Percentiles rank a stretch among this genome's conserved stretches.
phyloP scores from a whole-genome alignment of 1,140 invertebrate genomes.

The Sarcophaga bullata region DNA sequence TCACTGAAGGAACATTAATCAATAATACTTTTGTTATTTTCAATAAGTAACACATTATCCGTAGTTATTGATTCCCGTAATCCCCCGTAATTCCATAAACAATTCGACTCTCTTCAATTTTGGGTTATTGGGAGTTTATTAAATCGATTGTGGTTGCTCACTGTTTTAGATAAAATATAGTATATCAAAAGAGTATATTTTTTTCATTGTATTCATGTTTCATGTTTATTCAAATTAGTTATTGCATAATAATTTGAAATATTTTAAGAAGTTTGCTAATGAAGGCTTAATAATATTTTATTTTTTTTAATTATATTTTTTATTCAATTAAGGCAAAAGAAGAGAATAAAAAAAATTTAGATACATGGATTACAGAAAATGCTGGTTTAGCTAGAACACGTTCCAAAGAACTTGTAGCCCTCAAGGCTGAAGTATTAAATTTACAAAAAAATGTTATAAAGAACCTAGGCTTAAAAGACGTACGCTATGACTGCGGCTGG shows the following conservation, averaged over 20 bases:
- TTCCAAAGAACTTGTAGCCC: constrained; percentile 70
- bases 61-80: too few species aligned
- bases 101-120: too few species aligned
- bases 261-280: neutral
- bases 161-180: too few species aligned
- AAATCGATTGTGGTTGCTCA: too few species aligned
- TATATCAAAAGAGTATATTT: too few species aligned
- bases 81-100: too few species aligned
- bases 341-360: constrained; percentile 53
- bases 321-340: constrained; percentile 36
- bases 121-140: too few species aligned
- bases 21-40: too few species aligned
- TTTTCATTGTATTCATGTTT: too few species aligned
- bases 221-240: too few species aligned
- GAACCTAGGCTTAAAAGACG: constrained; percentile 70
- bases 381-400: constrained; percentile 71
- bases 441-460: constrained; percentile 70
- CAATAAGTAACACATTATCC: too few species aligned
- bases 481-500: constrained; percentile 87
- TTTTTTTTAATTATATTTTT: neutral
- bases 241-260: neutral
- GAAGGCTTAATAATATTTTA: neutral
- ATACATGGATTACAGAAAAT: constrained; percentile 74
- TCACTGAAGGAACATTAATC: too few species aligned
- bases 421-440: constrained; percentile 75